Base-by-base conservation (phyloP, 2,888 invertebrate species). In the Cotesia congregata region DNA sequence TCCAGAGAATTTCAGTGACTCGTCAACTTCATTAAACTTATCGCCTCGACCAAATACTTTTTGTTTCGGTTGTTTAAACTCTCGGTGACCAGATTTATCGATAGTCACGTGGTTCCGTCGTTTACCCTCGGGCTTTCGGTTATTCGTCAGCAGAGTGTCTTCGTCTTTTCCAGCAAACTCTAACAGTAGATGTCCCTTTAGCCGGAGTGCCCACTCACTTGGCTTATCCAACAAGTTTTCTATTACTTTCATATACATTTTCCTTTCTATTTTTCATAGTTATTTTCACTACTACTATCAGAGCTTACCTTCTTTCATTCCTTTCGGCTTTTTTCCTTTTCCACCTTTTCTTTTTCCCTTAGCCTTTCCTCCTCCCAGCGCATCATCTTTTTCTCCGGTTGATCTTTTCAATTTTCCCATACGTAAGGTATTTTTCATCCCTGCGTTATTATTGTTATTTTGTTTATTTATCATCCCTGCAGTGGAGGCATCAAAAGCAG, bases 311-410 rank as follows among this genome's bases (percentile, higher is more conserved):
- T 62, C 62, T 17, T n/a, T 62, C 15, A 15, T n/a, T 62, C 9
- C 62, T 62, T 6, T 15, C 6, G 20, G 20, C 15, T 62, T 20
- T 62, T 67, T 17, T 12, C 68, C 61, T 20, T 72, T 72, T 7
- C 41, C 17, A 39, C 67, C 39, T 41, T 74, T 75, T 59, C 9
- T 9, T 67, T 67, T 65, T 60, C 41, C 17, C 39, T 74, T 15
- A 64, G 65, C 41, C 15, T 67, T 59, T 65, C 7, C n/a, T n/a
- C 41, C 30, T 60, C 20, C 39, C 2, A 67, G 6, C 9, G 40
- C 71, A 50, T 30, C 65, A 50, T 62, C 64, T 73, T 62, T 17
- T 39, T 69, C 50, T 39, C 64, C 70, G n/a, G 15, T 67, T 38
- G 70, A 68, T 65, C 40, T 65, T 9, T 61, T 17, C 67, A 30